Base-by-base conservation (phyloP, 2,888 invertebrate species). In the Oscheius myriophilus region DNA sequence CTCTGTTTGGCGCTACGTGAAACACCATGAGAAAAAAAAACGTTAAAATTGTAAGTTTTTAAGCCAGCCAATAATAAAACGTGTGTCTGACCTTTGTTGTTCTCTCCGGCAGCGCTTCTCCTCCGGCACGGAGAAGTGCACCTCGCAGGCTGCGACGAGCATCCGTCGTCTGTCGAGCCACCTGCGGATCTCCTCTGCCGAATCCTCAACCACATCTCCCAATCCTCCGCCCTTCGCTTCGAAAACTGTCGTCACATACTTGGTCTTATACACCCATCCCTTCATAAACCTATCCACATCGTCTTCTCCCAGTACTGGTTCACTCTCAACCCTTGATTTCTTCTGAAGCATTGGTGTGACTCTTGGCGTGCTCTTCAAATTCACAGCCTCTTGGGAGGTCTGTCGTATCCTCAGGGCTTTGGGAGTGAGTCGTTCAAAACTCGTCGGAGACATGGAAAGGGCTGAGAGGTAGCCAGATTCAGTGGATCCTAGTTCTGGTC, bases 101-200 rank as follows among this genome's bases (percentile, higher is more conserved):
- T 78, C 55, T 41, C 70, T 71, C n/a, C 84, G 59, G 21, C 65
- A 74, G 25, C 83, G 57, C 53, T 73, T 72, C 23, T 74, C 74
- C 39, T 78, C 72, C 4, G 84, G 84, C 45, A 83, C 83, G 21
- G 84, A 84, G 78, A 80, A 84, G 68, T 84, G 84, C n/a, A 84
- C 75, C 62, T 84, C 84, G 72, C 81, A 83, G 21, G 83, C 84
- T 51, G 82, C 79, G 21, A 79, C 84, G 67, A 84, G 69, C 69
- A 84, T 77, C 39, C 73, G 72, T n/a, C 72, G 71, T 6, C 66
- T 65, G 18, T 79, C 82, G 25, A 84, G 72, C 83, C 83, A 84
- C 46, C 78, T 74, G 39, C 69, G 64, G 43, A 84, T 74, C 58
- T 84, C 84, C 46, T 74, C 68, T 18, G 72, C 52, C 3, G 80